These are phyloP conservation scores for Muntiacus reevesi DNA, from an alignment of 2,113 vertebrate species.

Conservation along the genomic window DNA sequence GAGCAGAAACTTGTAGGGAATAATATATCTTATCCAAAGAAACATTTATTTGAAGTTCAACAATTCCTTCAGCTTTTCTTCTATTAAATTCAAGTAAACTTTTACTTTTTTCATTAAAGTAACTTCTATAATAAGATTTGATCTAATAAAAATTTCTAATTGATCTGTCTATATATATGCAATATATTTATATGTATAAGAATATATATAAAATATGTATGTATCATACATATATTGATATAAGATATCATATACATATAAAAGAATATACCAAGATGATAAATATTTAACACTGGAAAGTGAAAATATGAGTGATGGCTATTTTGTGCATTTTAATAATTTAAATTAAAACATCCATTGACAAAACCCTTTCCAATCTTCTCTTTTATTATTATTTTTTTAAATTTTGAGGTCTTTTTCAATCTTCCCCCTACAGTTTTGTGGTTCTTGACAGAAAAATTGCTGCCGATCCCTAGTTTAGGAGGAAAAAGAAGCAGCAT, in stretches of 20 bases:
- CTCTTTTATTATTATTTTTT: background rate
- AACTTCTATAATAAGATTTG: background rate
- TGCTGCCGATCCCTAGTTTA: background rate
- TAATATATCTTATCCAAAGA: background rate
- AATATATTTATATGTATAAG: background rate
- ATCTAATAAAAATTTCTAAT: constrained; percentile 16
- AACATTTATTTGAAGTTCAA: constrained; percentile 22
- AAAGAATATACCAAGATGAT: background rate
- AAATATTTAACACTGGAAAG: background rate
- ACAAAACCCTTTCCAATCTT: background rate
- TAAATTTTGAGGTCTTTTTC: background rate
- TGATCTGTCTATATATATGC: background rate
- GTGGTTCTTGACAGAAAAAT: background rate
- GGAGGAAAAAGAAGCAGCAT: background rate
- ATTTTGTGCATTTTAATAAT: background rate
- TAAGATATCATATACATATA: background rate
- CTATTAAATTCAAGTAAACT: constrained; percentile 23
- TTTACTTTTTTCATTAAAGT: background rate
- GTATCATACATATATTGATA: background rate
- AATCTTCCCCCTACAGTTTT: background rate
- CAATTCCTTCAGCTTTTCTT: background rate
- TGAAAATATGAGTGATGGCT: background rate
- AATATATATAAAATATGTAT: background rate
- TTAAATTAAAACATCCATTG: background rate
- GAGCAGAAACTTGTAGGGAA: background rate